Evolutionary conservation across 2,113 vertebrate genomes (phyloP).

Genomic region (Saccopteryx leptura): DNA sequence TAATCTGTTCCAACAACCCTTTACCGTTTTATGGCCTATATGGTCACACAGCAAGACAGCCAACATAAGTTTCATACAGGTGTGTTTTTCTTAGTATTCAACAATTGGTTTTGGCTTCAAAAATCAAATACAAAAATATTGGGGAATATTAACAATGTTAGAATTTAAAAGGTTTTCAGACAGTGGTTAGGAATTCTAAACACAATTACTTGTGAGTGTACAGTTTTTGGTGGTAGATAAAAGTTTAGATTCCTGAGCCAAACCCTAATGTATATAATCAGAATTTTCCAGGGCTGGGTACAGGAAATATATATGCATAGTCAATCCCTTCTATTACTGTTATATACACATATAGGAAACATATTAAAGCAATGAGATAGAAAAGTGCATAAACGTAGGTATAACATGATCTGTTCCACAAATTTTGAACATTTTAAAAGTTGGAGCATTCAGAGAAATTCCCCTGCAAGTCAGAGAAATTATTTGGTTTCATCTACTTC

Average conservation of each 20-base stretch:
- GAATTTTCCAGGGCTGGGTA: background rate
- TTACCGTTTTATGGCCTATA: slow-evolving; percentile 35
- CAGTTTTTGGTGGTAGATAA: background rate
- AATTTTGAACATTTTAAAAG: background rate
- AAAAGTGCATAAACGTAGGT: background rate
- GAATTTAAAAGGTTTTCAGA: background rate
- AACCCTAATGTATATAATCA: background rate
- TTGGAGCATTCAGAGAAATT: background rate
- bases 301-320: background rate
- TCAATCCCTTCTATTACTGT: background rate
- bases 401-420: background rate
- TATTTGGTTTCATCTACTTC: background rate
- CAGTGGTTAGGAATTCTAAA: background rate
- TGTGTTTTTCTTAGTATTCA: slow-evolving; percentile 67
- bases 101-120: slow-evolving; percentile 53
- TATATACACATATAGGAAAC: background rate
- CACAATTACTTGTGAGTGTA: background rate
- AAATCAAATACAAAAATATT: slow-evolving; percentile 56
- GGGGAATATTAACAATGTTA: slow-evolving; percentile 1
- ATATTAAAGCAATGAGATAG: background rate
- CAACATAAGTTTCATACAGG: slow-evolving; percentile 41
- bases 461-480: background rate
- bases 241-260: background rate
- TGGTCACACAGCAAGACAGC: slow-evolving; percentile 46
- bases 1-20: slow-evolving; percentile 61